Percentiles rank a stretch among this genome's conserved stretches.
These are phyloP conservation scores for Microplitis demolitor DNA, from an alignment of 1,140 invertebrate genomes.

Conservation along the genomic window DNA sequence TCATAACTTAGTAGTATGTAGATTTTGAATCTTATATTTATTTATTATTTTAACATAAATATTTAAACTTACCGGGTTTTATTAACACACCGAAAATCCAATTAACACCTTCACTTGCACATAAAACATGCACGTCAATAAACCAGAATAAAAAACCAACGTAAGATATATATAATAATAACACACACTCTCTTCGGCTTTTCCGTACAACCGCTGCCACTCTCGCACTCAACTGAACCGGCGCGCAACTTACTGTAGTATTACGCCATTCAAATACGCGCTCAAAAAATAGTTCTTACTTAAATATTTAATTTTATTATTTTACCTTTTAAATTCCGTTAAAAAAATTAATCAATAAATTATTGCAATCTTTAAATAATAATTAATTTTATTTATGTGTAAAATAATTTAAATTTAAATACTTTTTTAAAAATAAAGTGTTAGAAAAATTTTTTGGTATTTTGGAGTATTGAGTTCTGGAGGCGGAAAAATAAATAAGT, in stretches of 20 bases:
- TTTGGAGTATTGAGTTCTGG: no score
- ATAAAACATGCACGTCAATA: conserved; percentile 44
- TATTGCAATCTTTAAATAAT: no score
- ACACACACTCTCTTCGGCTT: not conserved
- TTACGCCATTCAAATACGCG: conserved; percentile 39
- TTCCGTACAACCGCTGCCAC: conserved; percentile 10
- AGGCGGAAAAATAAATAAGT: no score
- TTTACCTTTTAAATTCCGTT: no score
- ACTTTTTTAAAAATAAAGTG: no score
- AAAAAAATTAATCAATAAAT: no score
- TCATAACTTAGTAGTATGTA: not conserved
- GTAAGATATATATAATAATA: conserved; percentile 33
- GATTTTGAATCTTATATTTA: conserved; percentile 14
- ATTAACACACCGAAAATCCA: conserved; percentile 44
- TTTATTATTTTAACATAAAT: conserved; percentile 16
- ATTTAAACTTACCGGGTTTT: conserved; percentile 41
- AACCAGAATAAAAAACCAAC: conserved; percentile 39
- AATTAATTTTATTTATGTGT: no score
- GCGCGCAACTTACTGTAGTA: conserved; percentile 53
- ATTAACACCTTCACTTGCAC: conserved; percentile 18
- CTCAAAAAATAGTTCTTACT: conserved; percentile 23
- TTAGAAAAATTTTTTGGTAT: no score
- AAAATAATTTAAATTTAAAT: no score
- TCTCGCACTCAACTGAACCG: conserved; percentile 45
- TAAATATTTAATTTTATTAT: not conserved